Conservation (phyloP, 2,113 vertebrate genomes). For the Mobula birostris region DNA sequence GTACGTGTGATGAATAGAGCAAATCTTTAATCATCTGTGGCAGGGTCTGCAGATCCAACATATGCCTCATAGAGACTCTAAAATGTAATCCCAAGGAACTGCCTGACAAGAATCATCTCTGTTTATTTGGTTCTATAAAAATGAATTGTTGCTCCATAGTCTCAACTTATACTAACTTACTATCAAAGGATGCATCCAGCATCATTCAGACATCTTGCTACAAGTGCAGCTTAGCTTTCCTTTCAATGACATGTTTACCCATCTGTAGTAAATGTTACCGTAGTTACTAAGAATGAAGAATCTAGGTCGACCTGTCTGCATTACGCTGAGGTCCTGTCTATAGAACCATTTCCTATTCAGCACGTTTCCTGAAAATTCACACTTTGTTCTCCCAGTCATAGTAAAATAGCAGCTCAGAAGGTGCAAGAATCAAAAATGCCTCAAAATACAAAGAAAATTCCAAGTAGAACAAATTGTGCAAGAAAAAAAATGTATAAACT, state of each 20-base stretch:
- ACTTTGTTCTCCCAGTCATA: not conserved
- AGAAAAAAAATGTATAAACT: not conserved
- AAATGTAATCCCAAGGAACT: too few relatives aligned
- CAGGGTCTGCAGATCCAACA: too few relatives aligned
- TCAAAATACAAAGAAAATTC: not conserved
- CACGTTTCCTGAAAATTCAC: not conserved
- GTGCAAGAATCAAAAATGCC: not conserved
- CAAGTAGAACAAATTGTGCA: too few relatives aligned
- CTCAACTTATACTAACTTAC: not conserved
- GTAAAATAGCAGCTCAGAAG: not conserved
- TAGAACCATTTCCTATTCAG: not conserved
- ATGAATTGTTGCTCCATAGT: too few relatives aligned
- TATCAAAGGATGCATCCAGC: not conserved
- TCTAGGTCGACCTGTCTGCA: not conserved
- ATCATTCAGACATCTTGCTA: not conserved
- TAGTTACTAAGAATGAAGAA: not conserved
- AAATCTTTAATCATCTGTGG: too few relatives aligned
- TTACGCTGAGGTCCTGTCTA: not conserved
- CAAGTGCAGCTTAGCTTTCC: not conserved
- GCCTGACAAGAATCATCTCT: too few relatives aligned
- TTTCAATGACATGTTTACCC: not conserved
- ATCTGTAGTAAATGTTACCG: not conserved
- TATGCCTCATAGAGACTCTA: too few relatives aligned
- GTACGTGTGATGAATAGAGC: too few relatives aligned
- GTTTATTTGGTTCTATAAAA: too few relatives aligned